Evolutionary conservation across 1,140 invertebrate genomes (phyloP).

Genomic region (Patella vulgata): DNA sequence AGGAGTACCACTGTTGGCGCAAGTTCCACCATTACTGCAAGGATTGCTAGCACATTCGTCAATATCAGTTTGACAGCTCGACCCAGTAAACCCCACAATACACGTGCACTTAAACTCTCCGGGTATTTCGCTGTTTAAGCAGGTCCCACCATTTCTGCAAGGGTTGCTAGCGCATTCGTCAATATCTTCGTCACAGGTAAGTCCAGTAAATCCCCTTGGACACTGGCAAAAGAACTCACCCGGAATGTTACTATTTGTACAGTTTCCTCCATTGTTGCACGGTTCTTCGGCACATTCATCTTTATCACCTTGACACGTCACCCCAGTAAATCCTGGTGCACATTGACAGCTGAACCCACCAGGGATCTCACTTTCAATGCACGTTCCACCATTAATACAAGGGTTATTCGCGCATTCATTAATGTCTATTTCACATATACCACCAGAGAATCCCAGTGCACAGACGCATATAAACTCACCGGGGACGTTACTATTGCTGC

Average conservation of each 20-base stretch:
- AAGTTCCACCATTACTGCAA: slow-evolving; percentile 88
- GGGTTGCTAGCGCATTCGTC: slow-evolving; percentile 72
- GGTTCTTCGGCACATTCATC: slow-evolving; percentile 40
- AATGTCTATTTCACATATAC: slow-evolving; percentile 33
- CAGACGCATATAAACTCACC: slow-evolving; percentile 67
- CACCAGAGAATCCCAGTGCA: slow-evolving; percentile 40
- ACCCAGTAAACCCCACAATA: slow-evolving; percentile 76
- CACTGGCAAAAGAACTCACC: slow-evolving; percentile 13
- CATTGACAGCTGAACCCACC: slow-evolving; percentile 61
- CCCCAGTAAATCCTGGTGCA: slow-evolving; percentile 59
- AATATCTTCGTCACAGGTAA: slow-evolving; percentile 88
- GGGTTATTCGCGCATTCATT: slow-evolving; percentile 21
- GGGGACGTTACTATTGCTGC: slow-evolving; percentile 66
- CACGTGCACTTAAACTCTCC: slow-evolving; percentile 15
- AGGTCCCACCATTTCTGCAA: slow-evolving; percentile 35
- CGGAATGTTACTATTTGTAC: slow-evolving; percentile 26
- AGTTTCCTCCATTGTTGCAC: slow-evolving; percentile 35
- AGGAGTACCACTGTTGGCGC: slow-evolving; percentile 81
- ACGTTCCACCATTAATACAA: slow-evolving; percentile 38
- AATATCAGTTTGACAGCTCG: slow-evolving; percentile 88
- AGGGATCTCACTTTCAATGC: slow-evolving; percentile 66
- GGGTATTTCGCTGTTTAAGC: slow-evolving; percentile 26
- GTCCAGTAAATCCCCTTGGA: slow-evolving; percentile 76
- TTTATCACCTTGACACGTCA: slow-evolving; percentile 62
- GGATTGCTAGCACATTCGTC: slow-evolving; percentile 74